Evolutionary conservation across 2,113 vertebrate genomes (phyloP).

Genomic region (Muntiacus reevesi): DNA sequence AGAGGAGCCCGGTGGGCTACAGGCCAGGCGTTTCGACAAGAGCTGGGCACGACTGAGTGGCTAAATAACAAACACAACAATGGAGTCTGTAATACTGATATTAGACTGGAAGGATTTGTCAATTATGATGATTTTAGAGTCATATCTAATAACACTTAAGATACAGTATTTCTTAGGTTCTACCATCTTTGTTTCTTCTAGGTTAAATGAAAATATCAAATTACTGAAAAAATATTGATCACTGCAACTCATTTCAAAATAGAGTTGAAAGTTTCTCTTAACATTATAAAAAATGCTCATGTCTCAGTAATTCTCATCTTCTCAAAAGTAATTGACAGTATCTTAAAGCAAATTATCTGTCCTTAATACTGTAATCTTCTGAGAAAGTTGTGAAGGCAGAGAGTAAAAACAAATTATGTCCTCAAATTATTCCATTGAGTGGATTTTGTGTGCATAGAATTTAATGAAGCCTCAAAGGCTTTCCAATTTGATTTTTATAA

Average conservation of each 20-base stretch:
- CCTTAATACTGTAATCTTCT: neutral
- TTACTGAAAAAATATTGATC: neutral
- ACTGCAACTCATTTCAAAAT: neutral
- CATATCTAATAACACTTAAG: neutral
- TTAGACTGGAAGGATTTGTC: neutral
- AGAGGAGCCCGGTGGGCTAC: neutral
- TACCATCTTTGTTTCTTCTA: neutral
- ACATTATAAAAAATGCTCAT: neutral
- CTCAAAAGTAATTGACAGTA: neutral
- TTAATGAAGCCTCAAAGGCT: neutral
- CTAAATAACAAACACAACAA: fast-evolving
- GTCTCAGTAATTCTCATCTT: neutral
- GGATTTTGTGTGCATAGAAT: neutral
- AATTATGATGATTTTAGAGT: neutral
- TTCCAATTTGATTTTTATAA: neutral
- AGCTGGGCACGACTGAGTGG: neutral
- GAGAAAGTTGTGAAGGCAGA: neutral
- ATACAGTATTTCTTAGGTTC: neutral
- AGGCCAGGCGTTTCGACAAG: neutral
- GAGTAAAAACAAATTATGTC: neutral
- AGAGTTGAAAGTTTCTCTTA: neutral
- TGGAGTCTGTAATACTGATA: neutral
- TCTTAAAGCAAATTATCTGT: neutral
- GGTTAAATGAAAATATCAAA: neutral
- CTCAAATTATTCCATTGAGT: neutral